These are phyloP conservation scores for Agapostemon virescens DNA, from an alignment of 2,888 invertebrate species.

Conservation along the genomic window DNA sequence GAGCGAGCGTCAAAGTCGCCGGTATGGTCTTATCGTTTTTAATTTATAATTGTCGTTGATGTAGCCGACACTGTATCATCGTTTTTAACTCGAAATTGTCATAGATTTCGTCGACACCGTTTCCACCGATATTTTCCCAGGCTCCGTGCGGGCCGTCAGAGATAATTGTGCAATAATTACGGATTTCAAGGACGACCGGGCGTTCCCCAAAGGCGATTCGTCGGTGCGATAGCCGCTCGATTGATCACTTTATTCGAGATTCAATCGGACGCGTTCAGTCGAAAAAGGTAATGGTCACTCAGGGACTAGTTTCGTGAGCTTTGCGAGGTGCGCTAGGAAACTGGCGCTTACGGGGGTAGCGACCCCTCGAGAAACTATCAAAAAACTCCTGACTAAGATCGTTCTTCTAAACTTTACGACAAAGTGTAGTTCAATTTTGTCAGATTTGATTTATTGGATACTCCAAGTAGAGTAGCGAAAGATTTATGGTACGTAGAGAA, in stretches of 20 bases:
- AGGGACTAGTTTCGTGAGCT: neutral
- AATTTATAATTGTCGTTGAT: neutral
- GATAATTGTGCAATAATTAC: slow-evolving; percentile 21
- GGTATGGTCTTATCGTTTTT: neutral
- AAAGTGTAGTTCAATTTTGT: neutral
- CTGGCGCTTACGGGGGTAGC: neutral
- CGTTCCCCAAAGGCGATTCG: neutral
- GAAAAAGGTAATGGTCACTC: neutral
- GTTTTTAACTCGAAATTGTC: slow-evolving; percentile 43
- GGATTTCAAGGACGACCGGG: neutral
- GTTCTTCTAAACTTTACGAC: neutral
- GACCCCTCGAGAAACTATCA: neutral
- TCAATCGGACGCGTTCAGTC: neutral
- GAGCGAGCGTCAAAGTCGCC: neutral
- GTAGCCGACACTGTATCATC: slow-evolving; percentile 9
- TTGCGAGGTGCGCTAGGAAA: neutral
- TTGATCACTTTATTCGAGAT: neutral
- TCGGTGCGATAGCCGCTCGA: neutral
- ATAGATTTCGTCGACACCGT: neutral
- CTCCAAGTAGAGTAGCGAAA: neutral
- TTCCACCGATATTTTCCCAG: neutral
- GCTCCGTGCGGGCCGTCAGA: neutral
- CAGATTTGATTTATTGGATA: neutral
- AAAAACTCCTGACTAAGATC: neutral
- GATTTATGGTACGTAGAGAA: neutral